Evolutionary conservation across 2,888 invertebrate species (phyloP), one percentile per base, ranked within the genome.

Genomic region (Serrognathus titanus): DNA sequence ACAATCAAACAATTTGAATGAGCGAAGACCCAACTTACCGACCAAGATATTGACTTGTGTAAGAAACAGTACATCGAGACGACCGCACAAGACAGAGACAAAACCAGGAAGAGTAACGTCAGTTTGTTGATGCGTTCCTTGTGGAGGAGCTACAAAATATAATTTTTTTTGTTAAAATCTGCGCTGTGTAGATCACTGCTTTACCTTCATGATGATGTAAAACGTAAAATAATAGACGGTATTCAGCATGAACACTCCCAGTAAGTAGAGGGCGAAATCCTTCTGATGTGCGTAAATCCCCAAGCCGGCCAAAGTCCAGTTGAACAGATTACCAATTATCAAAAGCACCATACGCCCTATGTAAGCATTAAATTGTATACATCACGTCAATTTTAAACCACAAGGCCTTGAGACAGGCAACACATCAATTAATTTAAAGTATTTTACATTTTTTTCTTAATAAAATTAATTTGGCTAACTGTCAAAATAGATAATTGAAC

Each of bases 171-270:
- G 13, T 57, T 12, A 37, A 45, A 54, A 38, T 55, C 20, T 39
- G 37, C 12, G 55, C 43, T 24, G 20, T 53, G 58, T 49, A 53
- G n/a, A 45, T 36, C 38, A 39, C 63, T 57, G 49, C 65, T 71
- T 67, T 78, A 88, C 87, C 83, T 94, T 94, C 90, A 93, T 92
- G 4, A 84, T 73, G 45, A 93, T 85, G 75, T 94, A 94, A 76
- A 91, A 92, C 53, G 85, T 75, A 10, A 86, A 85, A 75, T 94
- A 94, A 5, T 94, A 79, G 58, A 92, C 79, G 24, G 94, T 84
- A 77, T 94, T 94, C 3, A 86, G 85, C 83, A 94, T 89, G 65
- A 94, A 85, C 31, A 94, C 84, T 2, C 85, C 83, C 3, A 94
- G 80, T 2, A 94, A 80, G 67, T 89, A 92, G 0, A 89, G 86